These are phyloP conservation scores for Uropsilus gracilis DNA, from an alignment of 2,113 vertebrate species.

Conservation along the genomic window DNA sequence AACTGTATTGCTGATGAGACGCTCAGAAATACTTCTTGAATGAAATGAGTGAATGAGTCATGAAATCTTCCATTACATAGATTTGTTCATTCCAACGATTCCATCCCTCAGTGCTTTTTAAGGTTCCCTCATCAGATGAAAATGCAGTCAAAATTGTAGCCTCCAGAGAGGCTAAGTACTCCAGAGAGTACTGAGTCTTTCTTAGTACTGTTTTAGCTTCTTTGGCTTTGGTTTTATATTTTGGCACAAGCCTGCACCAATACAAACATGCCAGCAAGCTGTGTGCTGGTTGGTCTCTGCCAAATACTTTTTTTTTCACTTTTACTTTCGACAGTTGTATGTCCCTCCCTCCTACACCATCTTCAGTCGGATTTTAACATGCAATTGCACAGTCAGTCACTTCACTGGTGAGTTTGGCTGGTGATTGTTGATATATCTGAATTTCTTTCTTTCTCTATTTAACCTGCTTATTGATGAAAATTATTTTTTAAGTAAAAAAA, in stretches of 20 bases:
- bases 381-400: background rate
- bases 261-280: background rate
- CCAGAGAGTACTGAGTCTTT: background rate
- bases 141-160: background rate
- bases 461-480: background rate
- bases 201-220: background rate
- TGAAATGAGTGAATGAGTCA: background rate
- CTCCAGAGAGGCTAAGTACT: too few species aligned
- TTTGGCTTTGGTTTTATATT: background rate
- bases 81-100: background rate
- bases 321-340: background rate
- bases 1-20: background rate
- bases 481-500: background rate
- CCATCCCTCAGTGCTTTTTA: constrained; percentile 1
- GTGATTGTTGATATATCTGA: background rate
- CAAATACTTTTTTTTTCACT: background rate
- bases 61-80: background rate
- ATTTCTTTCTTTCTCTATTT: constrained; percentile 20
- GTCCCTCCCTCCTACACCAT: background rate
- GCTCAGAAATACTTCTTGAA: background rate
- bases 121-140: background rate
- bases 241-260: background rate
- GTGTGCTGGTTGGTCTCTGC: background rate
- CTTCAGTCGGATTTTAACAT: background rate
- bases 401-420: background rate